phyloP scores from a whole-genome alignment of 1,140 invertebrate genomes.

The Brachionus rubens region DNA sequence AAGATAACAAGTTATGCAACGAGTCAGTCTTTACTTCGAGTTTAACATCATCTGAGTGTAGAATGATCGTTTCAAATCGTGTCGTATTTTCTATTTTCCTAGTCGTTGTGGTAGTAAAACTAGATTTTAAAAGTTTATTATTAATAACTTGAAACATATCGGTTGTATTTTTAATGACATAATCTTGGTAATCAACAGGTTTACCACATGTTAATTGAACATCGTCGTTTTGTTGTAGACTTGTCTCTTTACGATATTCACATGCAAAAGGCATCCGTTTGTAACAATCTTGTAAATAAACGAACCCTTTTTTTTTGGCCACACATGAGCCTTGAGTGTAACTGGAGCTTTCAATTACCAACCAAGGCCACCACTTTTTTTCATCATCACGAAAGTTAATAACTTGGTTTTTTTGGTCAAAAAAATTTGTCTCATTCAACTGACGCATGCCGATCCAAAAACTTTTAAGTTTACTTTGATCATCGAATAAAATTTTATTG shows the following conservation, averaged over 20 bases:
- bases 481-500: not conserved
- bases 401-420: not conserved
- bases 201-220: not conserved
- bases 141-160: not conserved
- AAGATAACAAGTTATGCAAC: not conserved
- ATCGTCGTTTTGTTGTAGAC: not conserved
- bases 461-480: not conserved
- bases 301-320: not conserved
- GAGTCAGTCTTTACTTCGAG: not conserved
- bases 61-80: not conserved
- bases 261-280: constrained; percentile 25
- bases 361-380: constrained; percentile 37
- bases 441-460: constrained; percentile 27
- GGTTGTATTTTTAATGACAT: not conserved
- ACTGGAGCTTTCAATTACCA: not conserved
- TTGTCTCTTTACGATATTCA: not conserved
- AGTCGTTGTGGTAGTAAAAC: not conserved
- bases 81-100: not conserved
- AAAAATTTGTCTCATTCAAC: constrained; percentile 19
- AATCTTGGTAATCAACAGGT: not conserved
- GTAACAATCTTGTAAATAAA: constrained; percentile 20
- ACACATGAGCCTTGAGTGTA: constrained; percentile 2
- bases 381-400: not conserved
- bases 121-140: not conserved
- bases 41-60: too few relatives aligned